Percentiles rank a stretch among this genome's conserved stretches.
These are phyloP conservation scores for Epinotia demarniana DNA, from an alignment of 2,888 invertebrate genomes.

Conservation along the genomic window DNA sequence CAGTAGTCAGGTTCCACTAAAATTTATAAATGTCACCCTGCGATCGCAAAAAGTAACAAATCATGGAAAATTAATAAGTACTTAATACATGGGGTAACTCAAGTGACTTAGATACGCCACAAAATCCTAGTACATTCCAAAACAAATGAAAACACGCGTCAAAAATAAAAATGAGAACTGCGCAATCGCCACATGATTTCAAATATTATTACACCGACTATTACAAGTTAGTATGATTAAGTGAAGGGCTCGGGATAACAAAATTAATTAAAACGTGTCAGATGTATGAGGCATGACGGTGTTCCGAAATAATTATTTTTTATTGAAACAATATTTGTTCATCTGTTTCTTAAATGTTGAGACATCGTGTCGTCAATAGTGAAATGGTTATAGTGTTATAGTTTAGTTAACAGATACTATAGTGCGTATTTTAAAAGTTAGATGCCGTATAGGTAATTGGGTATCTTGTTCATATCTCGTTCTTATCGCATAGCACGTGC, in stretches of 20 bases:
- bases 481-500: no score
- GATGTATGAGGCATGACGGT: constrained; percentile 16
- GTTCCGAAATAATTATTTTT: constrained; percentile 22
- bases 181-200: constrained; percentile 28
- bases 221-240: constrained; percentile 33
- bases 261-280: constrained; percentile 43
- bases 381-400: not conserved
- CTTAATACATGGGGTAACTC: no score
- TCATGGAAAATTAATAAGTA: no score
- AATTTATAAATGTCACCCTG: no score
- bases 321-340: constrained; percentile 33
- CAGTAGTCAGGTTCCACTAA: no score
- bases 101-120: no score
- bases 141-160: constrained; percentile 19
- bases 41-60: no score
- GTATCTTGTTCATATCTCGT: no score
- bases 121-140: constrained; percentile 21
- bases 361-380: not conserved
- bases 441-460: no score
- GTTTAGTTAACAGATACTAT: not conserved
- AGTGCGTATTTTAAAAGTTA: not conserved
- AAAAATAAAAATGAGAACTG: constrained; percentile 33
- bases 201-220: constrained; percentile 24
- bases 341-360: constrained; percentile 20
- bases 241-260: constrained; percentile 35